phyloP scores from a whole-genome alignment of 2,888 invertebrate genomes.

The Caenorhabditis imperialis region DNA sequence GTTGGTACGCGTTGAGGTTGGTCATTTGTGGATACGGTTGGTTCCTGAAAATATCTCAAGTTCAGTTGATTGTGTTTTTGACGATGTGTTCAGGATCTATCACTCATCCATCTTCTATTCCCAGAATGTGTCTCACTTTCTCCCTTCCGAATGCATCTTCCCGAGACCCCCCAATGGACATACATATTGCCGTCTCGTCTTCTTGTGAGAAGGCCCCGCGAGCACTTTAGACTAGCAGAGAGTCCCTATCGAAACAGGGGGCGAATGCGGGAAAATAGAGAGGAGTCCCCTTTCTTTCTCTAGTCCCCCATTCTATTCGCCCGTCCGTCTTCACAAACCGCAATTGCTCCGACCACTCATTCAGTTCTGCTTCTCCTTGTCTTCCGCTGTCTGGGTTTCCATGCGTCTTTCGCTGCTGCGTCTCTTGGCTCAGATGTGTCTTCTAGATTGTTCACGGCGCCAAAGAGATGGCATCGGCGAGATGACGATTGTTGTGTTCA shows the following conservation, averaged over 20 bases:
- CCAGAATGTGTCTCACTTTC: background rate
- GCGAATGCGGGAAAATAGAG: constrained; percentile 12
- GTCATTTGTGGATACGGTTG: constrained; percentile 50
- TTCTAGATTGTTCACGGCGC: too few species aligned
- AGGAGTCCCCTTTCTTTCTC: constrained; percentile 22
- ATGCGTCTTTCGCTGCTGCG: too few species aligned
- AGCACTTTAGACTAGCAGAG: constrained; percentile 37
- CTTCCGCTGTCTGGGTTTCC: too few species aligned
- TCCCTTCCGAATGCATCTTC: constrained; percentile 2
- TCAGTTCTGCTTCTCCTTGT: constrained; percentile 40
- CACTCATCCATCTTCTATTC: background rate
- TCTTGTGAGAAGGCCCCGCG: constrained; percentile 25
- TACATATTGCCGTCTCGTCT: constrained; percentile 22
- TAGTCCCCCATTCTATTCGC: constrained; percentile 17
- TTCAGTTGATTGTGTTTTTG: background rate
- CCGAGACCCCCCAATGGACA: constrained; percentile 11
- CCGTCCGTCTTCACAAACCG: constrained; percentile 34
- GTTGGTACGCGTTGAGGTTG: constrained; percentile 43
- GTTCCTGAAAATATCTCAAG: constrained; percentile 26
- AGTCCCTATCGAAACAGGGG: constrained; percentile 41
- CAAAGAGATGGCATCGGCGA: too few species aligned
- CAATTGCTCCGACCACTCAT: constrained; percentile 48
- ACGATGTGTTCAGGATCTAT: background rate
- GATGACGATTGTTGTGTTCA: too few species aligned
- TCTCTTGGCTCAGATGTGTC: too few species aligned